Conservation (phyloP, 2,113 vertebrate genomes). For the Muntiacus reevesi region DNA sequence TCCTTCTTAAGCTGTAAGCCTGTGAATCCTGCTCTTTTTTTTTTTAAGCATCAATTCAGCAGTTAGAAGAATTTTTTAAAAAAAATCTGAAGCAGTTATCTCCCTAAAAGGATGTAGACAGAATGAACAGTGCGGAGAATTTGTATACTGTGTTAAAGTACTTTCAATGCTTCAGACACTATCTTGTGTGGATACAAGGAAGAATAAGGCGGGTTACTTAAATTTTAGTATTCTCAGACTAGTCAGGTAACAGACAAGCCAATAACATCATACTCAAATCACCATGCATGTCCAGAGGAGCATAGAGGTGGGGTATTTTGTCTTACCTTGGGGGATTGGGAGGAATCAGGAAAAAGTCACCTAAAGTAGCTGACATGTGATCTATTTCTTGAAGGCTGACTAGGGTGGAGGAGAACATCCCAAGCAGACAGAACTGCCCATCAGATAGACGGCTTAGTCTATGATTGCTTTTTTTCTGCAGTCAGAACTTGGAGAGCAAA, state of each 20-base stretch:
- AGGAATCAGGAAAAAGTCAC: background rate
- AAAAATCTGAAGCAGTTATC: background rate
- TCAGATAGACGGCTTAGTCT: background rate
- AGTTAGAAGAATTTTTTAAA: background rate
- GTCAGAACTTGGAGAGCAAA: background rate
- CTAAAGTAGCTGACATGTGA: background rate
- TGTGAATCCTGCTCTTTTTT: background rate
- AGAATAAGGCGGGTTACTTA: background rate
- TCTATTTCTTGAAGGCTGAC: background rate
- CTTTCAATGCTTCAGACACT: background rate
- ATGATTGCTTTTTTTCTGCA: background rate
- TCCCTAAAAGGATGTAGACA: background rate
- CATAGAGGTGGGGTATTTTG: background rate
- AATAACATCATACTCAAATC: background rate
- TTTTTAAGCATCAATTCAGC: background rate
- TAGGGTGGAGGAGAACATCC: background rate
- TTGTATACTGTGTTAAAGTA: background rate
- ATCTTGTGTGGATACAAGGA: background rate
- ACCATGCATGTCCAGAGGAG: background rate
- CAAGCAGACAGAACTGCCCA: background rate
- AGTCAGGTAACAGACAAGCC: background rate
- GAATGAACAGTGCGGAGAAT: background rate
- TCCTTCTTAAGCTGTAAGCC: background rate
- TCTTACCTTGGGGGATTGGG: background rate
- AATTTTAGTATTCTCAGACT: background rate